Evolutionary conservation across 2,113 vertebrate species (phyloP).

Genomic region (Chrysochloris asiatica): DNA sequence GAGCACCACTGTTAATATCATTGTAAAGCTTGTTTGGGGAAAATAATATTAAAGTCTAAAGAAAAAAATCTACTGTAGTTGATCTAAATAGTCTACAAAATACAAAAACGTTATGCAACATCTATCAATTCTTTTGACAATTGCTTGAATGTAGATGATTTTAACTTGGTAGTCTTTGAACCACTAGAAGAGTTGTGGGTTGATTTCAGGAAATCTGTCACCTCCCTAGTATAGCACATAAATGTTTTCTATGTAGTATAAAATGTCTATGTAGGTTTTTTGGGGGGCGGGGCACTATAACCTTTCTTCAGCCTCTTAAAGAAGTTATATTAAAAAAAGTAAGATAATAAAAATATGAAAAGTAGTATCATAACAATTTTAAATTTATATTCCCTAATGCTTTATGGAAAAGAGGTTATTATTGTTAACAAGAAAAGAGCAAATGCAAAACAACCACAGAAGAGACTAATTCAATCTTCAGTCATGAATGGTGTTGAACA

Average conservation of each 20-base stretch:
- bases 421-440: background rate
- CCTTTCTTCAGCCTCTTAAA: conserved; percentile 29
- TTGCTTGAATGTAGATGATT: background rate
- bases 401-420: conserved; percentile 22
- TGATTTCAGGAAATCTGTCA: background rate
- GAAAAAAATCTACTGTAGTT: background rate
- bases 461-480: conserved; percentile 7
- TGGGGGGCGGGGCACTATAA: background rate
- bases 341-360: conserved; percentile 39
- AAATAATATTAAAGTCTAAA: conserved; percentile 40
- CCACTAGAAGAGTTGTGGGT: background rate
- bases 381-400: background rate
- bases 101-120: no score
- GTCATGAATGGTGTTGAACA: background rate
- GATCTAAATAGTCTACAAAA: background rate
- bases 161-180: background rate
- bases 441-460: conserved; percentile 12
- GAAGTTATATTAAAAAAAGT: conserved; percentile 20
- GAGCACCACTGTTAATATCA: conserved; percentile 26
- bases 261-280: background rate
- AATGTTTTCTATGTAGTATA: conserved; percentile 1
- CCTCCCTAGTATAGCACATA: background rate
- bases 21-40: background rate
- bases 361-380: background rate
- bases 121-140: background rate